These are phyloP conservation scores for Romanogobio albipinnatus DNA, from an alignment of 2,113 vertebrate species.

Conservation along the genomic window DNA sequence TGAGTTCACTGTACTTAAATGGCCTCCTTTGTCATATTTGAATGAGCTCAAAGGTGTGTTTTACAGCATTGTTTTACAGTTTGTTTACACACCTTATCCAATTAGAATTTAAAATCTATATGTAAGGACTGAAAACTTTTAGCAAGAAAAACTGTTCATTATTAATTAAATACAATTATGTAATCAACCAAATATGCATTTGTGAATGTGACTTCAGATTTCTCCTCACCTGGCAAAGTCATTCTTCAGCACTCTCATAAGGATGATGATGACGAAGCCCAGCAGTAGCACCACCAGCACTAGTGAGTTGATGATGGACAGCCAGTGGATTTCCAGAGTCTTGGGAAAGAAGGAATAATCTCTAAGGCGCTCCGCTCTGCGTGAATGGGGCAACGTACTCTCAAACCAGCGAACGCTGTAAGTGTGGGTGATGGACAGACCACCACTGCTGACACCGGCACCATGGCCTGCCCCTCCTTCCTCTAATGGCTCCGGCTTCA, in stretches of 20 bases:
- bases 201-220: not conserved
- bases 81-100: no score
- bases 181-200: no score
- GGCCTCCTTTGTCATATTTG: no score
- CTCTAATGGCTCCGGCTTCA: slow-evolving; percentile 87
- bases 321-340: slow-evolving; percentile 92
- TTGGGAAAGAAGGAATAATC: slow-evolving; percentile 89
- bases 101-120: no score
- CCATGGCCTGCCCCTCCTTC: slow-evolving; percentile 70
- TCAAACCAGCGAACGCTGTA: slow-evolving; percentile 90
- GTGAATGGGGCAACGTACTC: slow-evolving; percentile 74
- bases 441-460: slow-evolving; percentile 65
- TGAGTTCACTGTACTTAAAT: no score
- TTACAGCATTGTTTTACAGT: no score
- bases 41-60: no score
- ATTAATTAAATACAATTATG: no score
- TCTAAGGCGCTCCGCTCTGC: slow-evolving; percentile 79
- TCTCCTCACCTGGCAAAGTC: slow-evolving; percentile 82
- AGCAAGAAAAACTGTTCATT: no score
- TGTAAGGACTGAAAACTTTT: not conserved
- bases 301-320: slow-evolving; percentile 93
- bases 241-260: slow-evolving; percentile 91
- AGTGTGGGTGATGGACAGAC: slow-evolving; percentile 80
- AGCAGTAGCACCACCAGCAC: slow-evolving; percentile 90
- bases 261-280: slow-evolving; percentile 92